Conservation (phyloP, 2,797 vertebrate species). For the Podarcis siculus region DNA sequence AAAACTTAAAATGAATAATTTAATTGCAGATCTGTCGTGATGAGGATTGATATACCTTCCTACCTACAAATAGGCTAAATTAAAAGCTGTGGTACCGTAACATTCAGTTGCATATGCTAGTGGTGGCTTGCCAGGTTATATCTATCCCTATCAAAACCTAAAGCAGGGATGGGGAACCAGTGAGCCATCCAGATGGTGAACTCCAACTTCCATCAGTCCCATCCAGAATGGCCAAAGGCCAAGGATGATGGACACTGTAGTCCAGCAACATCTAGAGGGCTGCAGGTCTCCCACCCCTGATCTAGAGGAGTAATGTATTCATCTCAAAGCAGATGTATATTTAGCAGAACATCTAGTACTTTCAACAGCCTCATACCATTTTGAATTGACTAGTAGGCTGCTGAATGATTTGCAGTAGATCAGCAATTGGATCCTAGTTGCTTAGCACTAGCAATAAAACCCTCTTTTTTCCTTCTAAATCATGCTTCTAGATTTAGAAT, state of each 20-base stretch:
- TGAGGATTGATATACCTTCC: conserved; percentile 4
- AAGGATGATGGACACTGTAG: no score
- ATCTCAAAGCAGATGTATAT: not conserved
- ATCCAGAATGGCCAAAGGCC: no score
- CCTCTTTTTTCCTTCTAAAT: not conserved
- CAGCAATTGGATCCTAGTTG: not conserved
- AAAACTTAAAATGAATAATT: not conserved
- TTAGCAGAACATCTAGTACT: not conserved
- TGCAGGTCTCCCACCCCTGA: no score
- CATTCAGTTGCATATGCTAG: not conserved
- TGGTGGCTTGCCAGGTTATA: not conserved
- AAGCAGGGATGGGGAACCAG: no score
- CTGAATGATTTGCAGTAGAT: not conserved
- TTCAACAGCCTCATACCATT: no score
- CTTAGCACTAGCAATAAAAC: not conserved
- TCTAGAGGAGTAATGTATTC: no score
- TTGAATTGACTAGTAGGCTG: no score
- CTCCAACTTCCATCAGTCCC: no score
- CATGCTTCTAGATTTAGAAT: not conserved
- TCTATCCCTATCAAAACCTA: not conserved
- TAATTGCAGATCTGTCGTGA: not conserved
- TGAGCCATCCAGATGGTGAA: no score
- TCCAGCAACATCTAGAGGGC: no score
- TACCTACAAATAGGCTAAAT: not conserved
- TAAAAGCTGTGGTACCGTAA: conserved; percentile 7